Evolutionary conservation across 2,113 vertebrate species (phyloP).

Genomic region (Spilogale gracilis): DNA sequence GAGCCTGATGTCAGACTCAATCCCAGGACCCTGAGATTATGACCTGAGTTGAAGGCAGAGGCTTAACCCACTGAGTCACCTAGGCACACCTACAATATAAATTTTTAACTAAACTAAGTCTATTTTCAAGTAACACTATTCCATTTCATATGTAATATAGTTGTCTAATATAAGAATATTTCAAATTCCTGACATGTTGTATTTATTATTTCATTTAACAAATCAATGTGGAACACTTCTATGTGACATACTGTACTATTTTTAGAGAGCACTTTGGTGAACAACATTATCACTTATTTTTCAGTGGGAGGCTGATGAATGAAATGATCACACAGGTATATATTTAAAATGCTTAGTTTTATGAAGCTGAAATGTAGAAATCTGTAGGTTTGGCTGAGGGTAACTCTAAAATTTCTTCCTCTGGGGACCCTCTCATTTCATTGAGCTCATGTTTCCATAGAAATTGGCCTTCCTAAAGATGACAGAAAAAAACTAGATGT

Average conservation of each 20-base stretch:
- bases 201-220: conserved; percentile 14
- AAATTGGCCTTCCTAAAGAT: not conserved
- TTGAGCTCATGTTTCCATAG: not conserved
- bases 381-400: not conserved
- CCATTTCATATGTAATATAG: not conserved
- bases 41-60: no score
- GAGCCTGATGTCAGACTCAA: no score
- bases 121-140: not conserved
- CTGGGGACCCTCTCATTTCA: not conserved
- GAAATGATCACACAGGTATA: not conserved
- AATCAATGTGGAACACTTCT: not conserved
- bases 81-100: not conserved
- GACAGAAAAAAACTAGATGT: not conserved
- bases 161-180: not conserved
- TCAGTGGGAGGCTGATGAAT: not conserved
- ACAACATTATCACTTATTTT: not conserved
- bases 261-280: not conserved
- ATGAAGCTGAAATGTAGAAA: not conserved
- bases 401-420: not conserved
- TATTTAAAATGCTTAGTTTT: not conserved
- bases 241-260: not conserved
- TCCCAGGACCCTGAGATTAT: no score
- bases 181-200: not conserved
- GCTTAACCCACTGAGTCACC: no score
- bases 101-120: not conserved